phyloP scores from a whole-genome alignment of 23 tunicate species.

The Corella eumyota region DNA sequence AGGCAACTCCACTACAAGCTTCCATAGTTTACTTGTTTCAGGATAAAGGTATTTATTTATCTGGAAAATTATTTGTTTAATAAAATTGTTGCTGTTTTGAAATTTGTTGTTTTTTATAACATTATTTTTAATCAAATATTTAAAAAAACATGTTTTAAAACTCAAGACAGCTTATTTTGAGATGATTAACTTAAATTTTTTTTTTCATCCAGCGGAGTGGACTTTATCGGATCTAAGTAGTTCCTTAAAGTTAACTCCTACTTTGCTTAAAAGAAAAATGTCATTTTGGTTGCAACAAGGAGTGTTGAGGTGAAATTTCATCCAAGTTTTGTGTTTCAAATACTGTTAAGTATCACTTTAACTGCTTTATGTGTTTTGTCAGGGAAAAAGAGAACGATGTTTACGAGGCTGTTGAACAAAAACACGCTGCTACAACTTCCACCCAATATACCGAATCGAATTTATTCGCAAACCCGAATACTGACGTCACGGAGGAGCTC shows the following conservation, averaged over 20 bases:
- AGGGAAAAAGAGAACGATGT: constrained; percentile 19
- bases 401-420: constrained; percentile 14
- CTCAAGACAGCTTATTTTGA: too few relatives aligned
- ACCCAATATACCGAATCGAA: too few relatives aligned
- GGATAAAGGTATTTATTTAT: constrained; percentile 53
- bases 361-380: neutral
- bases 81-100: neutral
- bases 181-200: neutral
- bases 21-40: constrained; percentile 42
- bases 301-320: constrained; percentile 28
- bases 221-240: constrained; percentile 40
- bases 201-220: constrained; percentile 25
- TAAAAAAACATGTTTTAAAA: too few relatives aligned
- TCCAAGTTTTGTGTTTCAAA: neutral
- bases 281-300: constrained; percentile 85
- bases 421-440: neutral
- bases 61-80: constrained; percentile 1
- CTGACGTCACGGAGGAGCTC: neutral
- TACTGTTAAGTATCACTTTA: too few relatives aligned
- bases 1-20: constrained; percentile 68
- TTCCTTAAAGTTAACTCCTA: constrained; percentile 39
- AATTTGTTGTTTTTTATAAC: neutral
- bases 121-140: neutral
- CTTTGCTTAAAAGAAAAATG: constrained; percentile 56
- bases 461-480: too few relatives aligned